These are phyloP conservation scores for Thereva unica DNA, from an alignment of 2,888 invertebrate species.

Conservation along the genomic window DNA sequence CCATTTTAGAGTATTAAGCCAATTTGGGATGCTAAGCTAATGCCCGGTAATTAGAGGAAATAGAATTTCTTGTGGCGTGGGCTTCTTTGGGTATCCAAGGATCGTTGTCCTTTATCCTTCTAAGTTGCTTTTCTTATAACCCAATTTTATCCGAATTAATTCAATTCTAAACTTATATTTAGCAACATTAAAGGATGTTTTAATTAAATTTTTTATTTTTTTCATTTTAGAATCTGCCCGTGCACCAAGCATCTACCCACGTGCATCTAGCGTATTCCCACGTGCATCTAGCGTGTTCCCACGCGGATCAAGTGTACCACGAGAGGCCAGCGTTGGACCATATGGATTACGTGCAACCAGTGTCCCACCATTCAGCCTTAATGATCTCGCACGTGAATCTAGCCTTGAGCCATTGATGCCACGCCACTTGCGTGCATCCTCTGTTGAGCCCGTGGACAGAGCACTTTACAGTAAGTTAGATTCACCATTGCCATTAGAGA, in stretches of 20 bases:
- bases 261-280: conserved; percentile 44
- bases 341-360: conserved; percentile 45
- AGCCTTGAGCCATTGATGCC: conserved; percentile 46
- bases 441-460: conserved; percentile 55
- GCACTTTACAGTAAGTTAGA: conserved; percentile 54
- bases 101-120: too few relatives aligned
- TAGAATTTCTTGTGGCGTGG: too few relatives aligned
- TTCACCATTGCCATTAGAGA: conserved; percentile 46
- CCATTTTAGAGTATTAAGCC: too few relatives aligned
- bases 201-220: not conserved
- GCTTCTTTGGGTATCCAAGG: too few relatives aligned
- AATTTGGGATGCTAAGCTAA: too few relatives aligned
- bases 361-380: conserved; percentile 45
- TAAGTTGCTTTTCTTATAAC: too few relatives aligned
- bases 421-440: conserved; percentile 53
- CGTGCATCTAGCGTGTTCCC: conserved; percentile 49
- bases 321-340: conserved; percentile 38
- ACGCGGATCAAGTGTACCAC: conserved; percentile 44
- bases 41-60: too few relatives aligned
- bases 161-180: too few relatives aligned
- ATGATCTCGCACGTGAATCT: conserved; percentile 30
- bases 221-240: conserved; percentile 17
- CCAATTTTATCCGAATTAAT: too few relatives aligned
- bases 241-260: not conserved
- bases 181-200: too few relatives aligned